Base-by-base conservation (phyloP, 2,797 vertebrate species). In the Brotula barbata region DNA sequence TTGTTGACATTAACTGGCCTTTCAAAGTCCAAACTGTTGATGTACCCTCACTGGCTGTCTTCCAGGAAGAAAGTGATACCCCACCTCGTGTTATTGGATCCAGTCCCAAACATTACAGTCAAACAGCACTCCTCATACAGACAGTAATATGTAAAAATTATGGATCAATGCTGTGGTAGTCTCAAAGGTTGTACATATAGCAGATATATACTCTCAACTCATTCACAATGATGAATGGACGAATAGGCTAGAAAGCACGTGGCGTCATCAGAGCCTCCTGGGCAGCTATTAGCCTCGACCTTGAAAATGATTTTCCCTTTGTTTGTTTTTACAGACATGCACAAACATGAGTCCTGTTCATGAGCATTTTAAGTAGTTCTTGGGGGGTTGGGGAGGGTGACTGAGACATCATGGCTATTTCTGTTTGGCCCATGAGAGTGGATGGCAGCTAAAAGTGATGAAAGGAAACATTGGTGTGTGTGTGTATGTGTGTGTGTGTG, bases 1-100 rank as follows among this genome's bases (percentile, higher is more conserved):
- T 74, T 85, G 82, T 85, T 85, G 83, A 83, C 80, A 68, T 84
- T 68, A 85, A 80, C 77, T 49, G 68, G 72, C 71, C 70, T 82
- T 66, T 72, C 41, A 58, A 39, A 49, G 74, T 58, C 69, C 41
- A 40, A 71, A 71, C 52, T 60, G 59, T 70, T 59, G 51, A 81
- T 74, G 70, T 31, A 49, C 44, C 64, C 54, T 21, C 16, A 4
- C 47, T 70, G 70, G 78, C 74, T 5, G 45, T 44, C 48, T 71
- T 76, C 59, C 74, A 80, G 71, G 75, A 82, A 71, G 61, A 47
- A 64, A 79, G 34, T 31, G 50, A 60, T 50, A 37, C 63, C 52
- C 41, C 12, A 11, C 60, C 64, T 68, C 9, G 17, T 62, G 48
- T 71, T 59, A 42, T 45, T 64, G 62, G 66, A 66, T 47, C 6